These are phyloP conservation scores for Cataglyphis livida DNA, from an alignment of 2,888 invertebrate species.

Conservation along the genomic window DNA sequence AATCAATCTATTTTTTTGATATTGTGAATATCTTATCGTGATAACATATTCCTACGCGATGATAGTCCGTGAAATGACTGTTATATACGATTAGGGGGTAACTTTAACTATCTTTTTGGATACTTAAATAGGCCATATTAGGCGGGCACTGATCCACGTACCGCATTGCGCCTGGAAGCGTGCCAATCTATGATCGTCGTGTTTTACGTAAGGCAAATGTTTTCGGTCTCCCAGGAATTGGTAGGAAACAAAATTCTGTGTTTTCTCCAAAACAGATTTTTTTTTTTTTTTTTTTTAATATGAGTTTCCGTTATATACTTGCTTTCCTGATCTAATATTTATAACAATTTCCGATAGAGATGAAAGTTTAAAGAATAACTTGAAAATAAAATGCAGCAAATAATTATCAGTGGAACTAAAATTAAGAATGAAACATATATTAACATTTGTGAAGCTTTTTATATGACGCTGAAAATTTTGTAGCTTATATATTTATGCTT, in stretches of 20 bases:
- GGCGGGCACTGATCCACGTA: constrained; percentile 63
- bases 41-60: background rate
- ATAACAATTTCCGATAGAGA: background rate
- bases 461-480: background rate
- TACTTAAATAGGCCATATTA: constrained; percentile 61
- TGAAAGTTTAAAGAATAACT: background rate
- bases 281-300: background rate
- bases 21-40: background rate
- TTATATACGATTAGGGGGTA: constrained; percentile 36
- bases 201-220: constrained; percentile 63
- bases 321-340: background rate
- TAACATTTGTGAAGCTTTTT: background rate
- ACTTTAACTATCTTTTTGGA: constrained; percentile 52
- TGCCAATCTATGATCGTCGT: constrained; percentile 76
- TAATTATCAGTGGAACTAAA: constrained; percentile 8
- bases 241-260: constrained; percentile 5
- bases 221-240: constrained; percentile 31
- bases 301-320: background rate
- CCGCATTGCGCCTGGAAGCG: constrained; percentile 83
- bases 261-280: background rate
- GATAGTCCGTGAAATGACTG: constrained; percentile 29
- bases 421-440: background rate
- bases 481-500: background rate
- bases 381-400: background rate
- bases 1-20: background rate